These are phyloP conservation scores for Seira sanloemensis DNA, from an alignment of 2,888 invertebrate species.

Conservation along the genomic window DNA sequence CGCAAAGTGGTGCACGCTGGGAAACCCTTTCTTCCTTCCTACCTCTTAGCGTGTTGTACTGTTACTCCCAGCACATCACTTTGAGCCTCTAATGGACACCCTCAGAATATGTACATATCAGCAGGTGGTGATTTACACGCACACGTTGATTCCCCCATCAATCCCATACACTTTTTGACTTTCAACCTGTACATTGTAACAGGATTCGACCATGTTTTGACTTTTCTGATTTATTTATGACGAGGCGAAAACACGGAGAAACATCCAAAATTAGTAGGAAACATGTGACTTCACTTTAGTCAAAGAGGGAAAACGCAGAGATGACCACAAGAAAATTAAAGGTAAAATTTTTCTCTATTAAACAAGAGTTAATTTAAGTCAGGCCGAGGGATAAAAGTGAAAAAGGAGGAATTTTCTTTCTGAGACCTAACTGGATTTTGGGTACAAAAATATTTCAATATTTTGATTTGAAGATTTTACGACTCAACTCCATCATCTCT, in stretches of 20 bases:
- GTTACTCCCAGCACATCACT: too few relatives aligned
- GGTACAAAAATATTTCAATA: neutral
- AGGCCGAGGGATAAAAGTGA: neutral
- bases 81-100: neutral
- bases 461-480: neutral
- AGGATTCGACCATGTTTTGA: conserved; percentile 59
- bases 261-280: conserved; percentile 24
- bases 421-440: conserved; percentile 39
- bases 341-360: too few relatives aligned
- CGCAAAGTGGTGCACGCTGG: neutral
- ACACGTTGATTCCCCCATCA: conserved; percentile 3
- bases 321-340: conserved; percentile 34
- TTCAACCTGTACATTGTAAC: conserved; percentile 6
- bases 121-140: conserved; percentile 41
- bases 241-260: neutral
- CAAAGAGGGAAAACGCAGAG: conserved; percentile 31
- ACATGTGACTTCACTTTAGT: conserved; percentile 29
- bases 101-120: conserved; percentile 19
- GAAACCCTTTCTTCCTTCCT: neutral
- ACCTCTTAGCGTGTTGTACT: neutral
- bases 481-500: neutral
- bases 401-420: neutral
- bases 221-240: conserved; percentile 58
- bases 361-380: neutral
- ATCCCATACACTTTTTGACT: conserved; percentile 17